Conservation (phyloP, 2,888 invertebrate genomes). For the Caenorhabditis uteleia region DNA sequence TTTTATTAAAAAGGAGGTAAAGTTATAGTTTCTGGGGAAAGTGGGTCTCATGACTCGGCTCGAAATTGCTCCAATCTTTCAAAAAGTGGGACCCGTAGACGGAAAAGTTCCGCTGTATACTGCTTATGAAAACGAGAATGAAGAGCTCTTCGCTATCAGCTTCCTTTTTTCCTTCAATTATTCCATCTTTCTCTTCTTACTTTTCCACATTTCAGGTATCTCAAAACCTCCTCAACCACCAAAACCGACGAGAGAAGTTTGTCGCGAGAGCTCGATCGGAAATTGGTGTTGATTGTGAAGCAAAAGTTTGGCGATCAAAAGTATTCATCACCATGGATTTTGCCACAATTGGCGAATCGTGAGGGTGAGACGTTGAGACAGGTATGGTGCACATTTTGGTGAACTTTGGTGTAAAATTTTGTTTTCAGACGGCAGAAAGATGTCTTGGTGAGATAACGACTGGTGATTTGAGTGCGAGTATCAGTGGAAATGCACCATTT, state of each 20-base stretch:
- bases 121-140: too few species aligned
- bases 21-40: too few species aligned
- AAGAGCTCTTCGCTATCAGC: too few species aligned
- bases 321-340: conserved; percentile 60
- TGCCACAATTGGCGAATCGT: conserved; percentile 57
- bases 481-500: conserved; percentile 64
- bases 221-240: neutral
- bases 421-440: conserved; percentile 59
- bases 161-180: too few species aligned
- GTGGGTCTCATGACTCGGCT: too few species aligned
- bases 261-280: conserved; percentile 47
- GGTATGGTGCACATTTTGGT: conserved; percentile 33
- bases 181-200: too few species aligned
- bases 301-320: conserved; percentile 44
- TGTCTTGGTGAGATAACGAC: conserved; percentile 53
- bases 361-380: conserved; percentile 59
- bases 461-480: conserved; percentile 32
- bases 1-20: too few species aligned
- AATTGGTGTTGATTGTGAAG: conserved; percentile 60
- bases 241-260: conserved; percentile 38
- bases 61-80: too few species aligned
- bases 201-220: conserved; percentile 3
- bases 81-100: too few species aligned
- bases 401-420: neutral
- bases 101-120: too few species aligned